These are phyloP conservation scores for Sylvietta virens DNA, from an alignment of 2,113 vertebrate species.

Conservation along the genomic window DNA sequence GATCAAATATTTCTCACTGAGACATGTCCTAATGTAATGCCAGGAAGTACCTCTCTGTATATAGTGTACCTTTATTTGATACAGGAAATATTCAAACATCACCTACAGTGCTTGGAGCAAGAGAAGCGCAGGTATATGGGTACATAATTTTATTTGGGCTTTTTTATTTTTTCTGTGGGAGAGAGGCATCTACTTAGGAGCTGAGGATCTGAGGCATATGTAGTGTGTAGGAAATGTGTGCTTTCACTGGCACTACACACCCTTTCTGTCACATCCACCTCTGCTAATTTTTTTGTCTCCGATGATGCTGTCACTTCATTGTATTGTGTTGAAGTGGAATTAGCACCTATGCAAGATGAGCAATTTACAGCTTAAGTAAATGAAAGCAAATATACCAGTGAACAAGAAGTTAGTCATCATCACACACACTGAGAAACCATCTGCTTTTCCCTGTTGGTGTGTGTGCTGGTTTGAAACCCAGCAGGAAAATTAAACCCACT, in stretches of 20 bases:
- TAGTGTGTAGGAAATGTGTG: not conserved
- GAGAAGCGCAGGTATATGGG: not conserved
- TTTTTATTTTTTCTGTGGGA: not conserved
- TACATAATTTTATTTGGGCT: not conserved
- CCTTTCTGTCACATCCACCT: not conserved
- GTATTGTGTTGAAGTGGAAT: not conserved
- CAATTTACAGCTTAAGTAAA: not conserved
- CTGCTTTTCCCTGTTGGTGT: not conserved
- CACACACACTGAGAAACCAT: not conserved
- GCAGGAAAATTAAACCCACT: not conserved
- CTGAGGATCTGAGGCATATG: not conserved
- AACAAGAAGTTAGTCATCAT: not conserved
- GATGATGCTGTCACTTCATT: not conserved
- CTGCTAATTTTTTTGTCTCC: not conserved
- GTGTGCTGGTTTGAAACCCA: not conserved
- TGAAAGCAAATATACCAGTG: not conserved
- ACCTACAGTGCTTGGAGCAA: not conserved
- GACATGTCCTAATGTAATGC: not conserved
- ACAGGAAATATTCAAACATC: slow-evolving; percentile 5
- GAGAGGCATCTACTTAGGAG: not conserved
- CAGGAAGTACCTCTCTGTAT: not conserved
- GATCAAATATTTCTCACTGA: slow-evolving; percentile 1
- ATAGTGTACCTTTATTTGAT: not conserved
- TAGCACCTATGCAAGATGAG: not conserved
- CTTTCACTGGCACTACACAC: not conserved